phyloP scores from a whole-genome alignment of 2,113 vertebrate species.

The Crotalus horridus region DNA sequence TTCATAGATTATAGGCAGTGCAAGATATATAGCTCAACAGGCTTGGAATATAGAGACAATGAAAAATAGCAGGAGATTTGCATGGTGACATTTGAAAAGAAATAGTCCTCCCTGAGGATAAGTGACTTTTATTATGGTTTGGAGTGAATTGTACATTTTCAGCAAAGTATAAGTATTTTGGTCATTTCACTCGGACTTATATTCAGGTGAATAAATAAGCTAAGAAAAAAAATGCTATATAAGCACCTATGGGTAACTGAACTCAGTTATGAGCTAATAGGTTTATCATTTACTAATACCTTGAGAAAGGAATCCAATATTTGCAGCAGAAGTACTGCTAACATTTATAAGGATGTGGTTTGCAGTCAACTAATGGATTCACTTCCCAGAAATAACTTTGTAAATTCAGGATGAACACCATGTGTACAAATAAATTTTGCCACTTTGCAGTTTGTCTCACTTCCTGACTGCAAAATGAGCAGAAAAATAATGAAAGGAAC shows the following conservation, averaged over 20 bases:
- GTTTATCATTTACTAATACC: background rate
- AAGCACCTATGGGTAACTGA: background rate
- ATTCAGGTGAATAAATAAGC: background rate
- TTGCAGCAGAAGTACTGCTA: background rate
- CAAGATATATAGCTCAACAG: background rate
- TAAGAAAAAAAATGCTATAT: background rate
- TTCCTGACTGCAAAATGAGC: background rate
- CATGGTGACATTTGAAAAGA: constrained; percentile 15
- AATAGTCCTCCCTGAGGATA: background rate
- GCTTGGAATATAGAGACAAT: background rate
- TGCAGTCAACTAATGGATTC: background rate
- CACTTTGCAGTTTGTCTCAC: background rate
- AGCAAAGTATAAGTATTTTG: constrained; percentile 8
- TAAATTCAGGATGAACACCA: background rate
- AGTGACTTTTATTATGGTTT: constrained; percentile 6
- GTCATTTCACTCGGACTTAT: background rate
- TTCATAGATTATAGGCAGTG: background rate
- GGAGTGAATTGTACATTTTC: background rate
- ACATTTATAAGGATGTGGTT: background rate
- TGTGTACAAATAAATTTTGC: background rate
- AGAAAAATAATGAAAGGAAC: background rate
- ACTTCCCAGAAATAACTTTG: background rate
- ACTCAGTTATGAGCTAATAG: background rate
- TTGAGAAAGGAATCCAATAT: background rate
- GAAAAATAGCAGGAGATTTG: background rate